phyloP scores from a whole-genome alignment of 30 jellyfish, hydroid and myxozoan genomes.

The Cassiopea xamachana region DNA sequence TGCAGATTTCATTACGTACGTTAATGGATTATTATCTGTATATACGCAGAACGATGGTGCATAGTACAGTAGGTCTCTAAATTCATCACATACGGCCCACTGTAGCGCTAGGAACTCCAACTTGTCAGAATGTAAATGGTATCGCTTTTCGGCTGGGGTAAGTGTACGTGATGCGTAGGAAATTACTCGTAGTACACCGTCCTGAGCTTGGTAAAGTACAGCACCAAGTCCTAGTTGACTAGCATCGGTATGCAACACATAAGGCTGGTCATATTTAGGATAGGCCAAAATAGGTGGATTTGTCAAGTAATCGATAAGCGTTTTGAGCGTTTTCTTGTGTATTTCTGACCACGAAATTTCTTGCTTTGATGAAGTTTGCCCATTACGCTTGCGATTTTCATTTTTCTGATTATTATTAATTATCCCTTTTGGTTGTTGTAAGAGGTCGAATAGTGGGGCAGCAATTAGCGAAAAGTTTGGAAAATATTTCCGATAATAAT shows the following conservation, averaged over 20 bases:
- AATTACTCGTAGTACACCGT: constrained; percentile 13
- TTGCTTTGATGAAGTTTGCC: neutral
- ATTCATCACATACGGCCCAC: constrained; percentile 58
- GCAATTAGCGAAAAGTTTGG: constrained; percentile 55
- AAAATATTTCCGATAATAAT: constrained; percentile 40
- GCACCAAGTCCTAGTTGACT: constrained; percentile 55
- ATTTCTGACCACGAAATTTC: neutral
- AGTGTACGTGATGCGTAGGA: constrained; percentile 38
- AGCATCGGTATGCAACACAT: constrained; percentile 45
- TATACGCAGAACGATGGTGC: constrained; percentile 40
- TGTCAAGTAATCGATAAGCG: constrained; percentile 7
- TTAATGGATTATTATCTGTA: constrained; percentile 42
- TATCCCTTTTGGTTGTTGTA: neutral
- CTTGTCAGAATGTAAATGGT: constrained; percentile 42
- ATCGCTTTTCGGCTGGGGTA: constrained; percentile 15
- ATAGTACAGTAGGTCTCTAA: constrained; percentile 28
- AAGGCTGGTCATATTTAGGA: constrained; percentile 21
- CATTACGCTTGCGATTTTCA: neutral
- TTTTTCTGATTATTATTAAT: too few relatives aligned
- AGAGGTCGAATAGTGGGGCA: constrained; percentile 22
- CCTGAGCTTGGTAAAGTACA: constrained; percentile 23
- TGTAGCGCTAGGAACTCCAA: constrained; percentile 54
- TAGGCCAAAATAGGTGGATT: constrained; percentile 35
- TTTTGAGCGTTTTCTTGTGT: neutral
- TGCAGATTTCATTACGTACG: constrained; percentile 39